Evolutionary conservation across 1,140 invertebrate genomes (phyloP).

Genomic region (Lineus longissimus): DNA sequence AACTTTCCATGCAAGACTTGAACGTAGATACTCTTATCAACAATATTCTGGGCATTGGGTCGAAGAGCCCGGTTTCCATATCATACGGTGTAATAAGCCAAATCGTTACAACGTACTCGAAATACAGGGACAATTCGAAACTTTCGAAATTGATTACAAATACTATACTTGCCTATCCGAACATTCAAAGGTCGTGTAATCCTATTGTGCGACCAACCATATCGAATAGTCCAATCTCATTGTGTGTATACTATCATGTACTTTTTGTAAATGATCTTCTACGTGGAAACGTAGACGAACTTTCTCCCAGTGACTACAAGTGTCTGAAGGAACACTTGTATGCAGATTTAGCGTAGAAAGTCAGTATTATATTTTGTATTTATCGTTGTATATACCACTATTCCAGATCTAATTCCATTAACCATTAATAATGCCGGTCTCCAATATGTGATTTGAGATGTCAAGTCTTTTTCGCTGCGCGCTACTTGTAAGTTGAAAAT

Average conservation of each 20-base stretch:
- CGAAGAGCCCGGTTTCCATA: neutral
- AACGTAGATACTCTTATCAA: neutral
- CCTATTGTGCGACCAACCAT: conserved; percentile 1
- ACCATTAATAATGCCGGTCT: too few species aligned
- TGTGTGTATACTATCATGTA: conserved; percentile 6
- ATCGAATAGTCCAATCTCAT: neutral
- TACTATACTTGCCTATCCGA: neutral
- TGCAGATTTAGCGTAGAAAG: neutral
- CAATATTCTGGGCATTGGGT: neutral
- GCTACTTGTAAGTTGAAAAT: too few species aligned
- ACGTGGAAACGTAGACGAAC: neutral
- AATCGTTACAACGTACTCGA: neutral
- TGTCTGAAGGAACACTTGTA: neutral
- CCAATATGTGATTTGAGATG: too few species aligned
- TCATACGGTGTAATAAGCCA: neutral
- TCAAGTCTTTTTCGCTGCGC: too few species aligned
- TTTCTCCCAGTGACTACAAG: too few species aligned
- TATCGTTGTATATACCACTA: too few species aligned
- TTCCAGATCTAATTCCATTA: too few species aligned
- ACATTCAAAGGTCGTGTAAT: neutral
- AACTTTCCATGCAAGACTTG: neutral
- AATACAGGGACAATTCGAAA: neutral
- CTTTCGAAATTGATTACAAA: neutral
- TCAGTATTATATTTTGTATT: neutral
- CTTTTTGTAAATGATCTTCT: conserved; percentile 4